A percentile compares a stretch with the other conserved stretches of the same genome.
These are phyloP conservation scores for Thaumetopoea pityocampa DNA, from an alignment of 1,140 invertebrate species.

Conservation along the genomic window DNA sequence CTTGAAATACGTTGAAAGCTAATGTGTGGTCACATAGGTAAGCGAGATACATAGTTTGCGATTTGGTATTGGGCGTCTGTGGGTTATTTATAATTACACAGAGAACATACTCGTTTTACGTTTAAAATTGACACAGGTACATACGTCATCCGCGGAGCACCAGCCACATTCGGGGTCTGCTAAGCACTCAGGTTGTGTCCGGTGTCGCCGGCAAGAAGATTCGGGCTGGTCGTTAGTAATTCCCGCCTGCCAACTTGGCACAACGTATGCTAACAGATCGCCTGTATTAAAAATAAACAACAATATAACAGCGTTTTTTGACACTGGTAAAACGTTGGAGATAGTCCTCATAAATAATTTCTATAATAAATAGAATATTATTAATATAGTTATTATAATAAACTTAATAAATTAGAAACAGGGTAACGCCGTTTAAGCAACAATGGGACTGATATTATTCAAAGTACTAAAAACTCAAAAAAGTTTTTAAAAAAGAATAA, in stretches of 20 bases:
- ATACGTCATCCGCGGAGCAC: slow-evolving; percentile 88
- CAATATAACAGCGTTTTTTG: neutral
- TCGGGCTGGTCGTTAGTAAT: slow-evolving; percentile 82
- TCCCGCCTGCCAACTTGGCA: slow-evolving; percentile 85
- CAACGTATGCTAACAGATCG: slow-evolving; percentile 85
- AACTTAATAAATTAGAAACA: no score
- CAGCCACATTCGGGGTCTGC: slow-evolving; percentile 95
- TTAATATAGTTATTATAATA: no score
- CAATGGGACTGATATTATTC: no score
- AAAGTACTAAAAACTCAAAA: no score
- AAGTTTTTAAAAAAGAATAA: no score
- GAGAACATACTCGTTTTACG: neutral
- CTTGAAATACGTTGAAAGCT: no score
- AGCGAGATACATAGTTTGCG: no score
- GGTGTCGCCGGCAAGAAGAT: slow-evolving; percentile 83
- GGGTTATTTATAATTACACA: slow-evolving; percentile 4
- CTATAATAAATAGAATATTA: no score
- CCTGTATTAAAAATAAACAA: slow-evolving; percentile 31
- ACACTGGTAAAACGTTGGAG: neutral
- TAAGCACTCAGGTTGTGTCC: slow-evolving; percentile 85
- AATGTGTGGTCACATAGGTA: no score
- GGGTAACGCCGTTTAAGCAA: no score
- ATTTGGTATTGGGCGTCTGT: no score
- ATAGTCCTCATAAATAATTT: no score
- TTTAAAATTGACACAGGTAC: slow-evolving; percentile 9